phyloP scores from a whole-genome alignment of 2,113 vertebrate genomes.

The Emydura subglobosa region DNA sequence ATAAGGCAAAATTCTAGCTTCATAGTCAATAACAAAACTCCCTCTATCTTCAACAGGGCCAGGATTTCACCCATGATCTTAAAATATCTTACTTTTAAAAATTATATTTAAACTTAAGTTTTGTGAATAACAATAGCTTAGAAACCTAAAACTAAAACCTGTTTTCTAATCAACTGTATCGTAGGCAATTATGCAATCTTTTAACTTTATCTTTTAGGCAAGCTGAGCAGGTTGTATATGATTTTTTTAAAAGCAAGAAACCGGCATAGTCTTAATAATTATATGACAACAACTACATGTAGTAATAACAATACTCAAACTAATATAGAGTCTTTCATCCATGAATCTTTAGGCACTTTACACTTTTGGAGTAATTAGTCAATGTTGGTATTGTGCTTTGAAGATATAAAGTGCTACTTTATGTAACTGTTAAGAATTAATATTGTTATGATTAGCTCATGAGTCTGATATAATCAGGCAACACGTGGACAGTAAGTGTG shows the following conservation, averaged over 20 bases:
- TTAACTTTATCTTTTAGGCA: slow-evolving; percentile 5
- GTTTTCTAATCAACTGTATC: slow-evolving; percentile 11
- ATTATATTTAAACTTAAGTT: background rate
- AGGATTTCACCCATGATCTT: background rate
- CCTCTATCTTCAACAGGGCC: background rate
- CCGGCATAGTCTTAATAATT: slow-evolving; percentile 3
- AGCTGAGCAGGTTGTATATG: slow-evolving; percentile 25
- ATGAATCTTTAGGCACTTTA: background rate
- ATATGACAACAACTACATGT: background rate
- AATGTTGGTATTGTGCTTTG: slow-evolving; percentile 58
- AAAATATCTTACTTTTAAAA: slow-evolving; percentile 6
- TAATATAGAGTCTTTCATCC: background rate
- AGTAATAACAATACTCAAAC: background rate
- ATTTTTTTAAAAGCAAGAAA: slow-evolving; percentile 56
- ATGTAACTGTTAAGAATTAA: slow-evolving; percentile 50
- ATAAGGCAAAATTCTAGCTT: background rate
- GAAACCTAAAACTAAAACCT: background rate
- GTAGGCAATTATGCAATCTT: slow-evolving; percentile 15
- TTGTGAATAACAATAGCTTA: background rate
- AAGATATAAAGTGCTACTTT: slow-evolving; percentile 71
- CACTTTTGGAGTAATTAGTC: slow-evolving; percentile 62
- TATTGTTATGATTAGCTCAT: slow-evolving; percentile 57
- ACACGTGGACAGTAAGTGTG: slow-evolving; percentile 35
- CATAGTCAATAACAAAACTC: background rate
- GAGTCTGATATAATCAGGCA: slow-evolving; percentile 64